phyloP scores from a whole-genome alignment of 2,113 vertebrate genomes.

The Rhinolophus ferrumequinum region DNA sequence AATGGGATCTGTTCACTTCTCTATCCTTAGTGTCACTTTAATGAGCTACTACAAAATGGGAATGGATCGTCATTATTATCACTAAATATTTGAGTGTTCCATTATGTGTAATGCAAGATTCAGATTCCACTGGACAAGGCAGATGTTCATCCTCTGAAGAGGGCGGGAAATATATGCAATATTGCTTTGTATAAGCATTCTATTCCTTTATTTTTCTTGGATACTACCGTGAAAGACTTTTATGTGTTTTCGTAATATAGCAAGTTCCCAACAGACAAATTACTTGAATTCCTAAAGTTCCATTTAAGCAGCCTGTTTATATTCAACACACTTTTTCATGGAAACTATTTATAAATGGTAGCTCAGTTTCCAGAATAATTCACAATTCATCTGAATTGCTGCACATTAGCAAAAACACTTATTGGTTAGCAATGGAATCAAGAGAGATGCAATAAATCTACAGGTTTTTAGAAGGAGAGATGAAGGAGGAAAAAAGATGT shows the following conservation, averaged over 20 bases:
- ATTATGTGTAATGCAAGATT: neutral
- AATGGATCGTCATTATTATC: neutral
- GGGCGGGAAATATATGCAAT: neutral
- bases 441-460: constrained; percentile 43
- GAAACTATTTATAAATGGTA: constrained; percentile 50
- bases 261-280: constrained; percentile 45
- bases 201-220: neutral
- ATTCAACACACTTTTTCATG: constrained; percentile 53
- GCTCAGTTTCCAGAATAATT: constrained; percentile 49
- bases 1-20: neutral
- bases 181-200: neutral
- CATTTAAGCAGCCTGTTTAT: constrained; percentile 32
- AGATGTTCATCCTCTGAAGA: neutral
- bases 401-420: constrained; percentile 18
- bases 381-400: constrained; percentile 20
- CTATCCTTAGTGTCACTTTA: neutral
- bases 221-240: constrained; percentile 2
- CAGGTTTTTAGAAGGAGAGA: constrained; percentile 11
- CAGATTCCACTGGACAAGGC: neutral
- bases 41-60: neutral
- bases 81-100: neutral
- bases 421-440: constrained; percentile 27
- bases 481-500: neutral
- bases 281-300: constrained; percentile 52
- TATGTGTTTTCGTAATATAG: constrained; percentile 25